Evolutionary conservation across 2,797 vertebrate species (phyloP).

Genomic region (Hyperoplus lanceolatus): DNA sequence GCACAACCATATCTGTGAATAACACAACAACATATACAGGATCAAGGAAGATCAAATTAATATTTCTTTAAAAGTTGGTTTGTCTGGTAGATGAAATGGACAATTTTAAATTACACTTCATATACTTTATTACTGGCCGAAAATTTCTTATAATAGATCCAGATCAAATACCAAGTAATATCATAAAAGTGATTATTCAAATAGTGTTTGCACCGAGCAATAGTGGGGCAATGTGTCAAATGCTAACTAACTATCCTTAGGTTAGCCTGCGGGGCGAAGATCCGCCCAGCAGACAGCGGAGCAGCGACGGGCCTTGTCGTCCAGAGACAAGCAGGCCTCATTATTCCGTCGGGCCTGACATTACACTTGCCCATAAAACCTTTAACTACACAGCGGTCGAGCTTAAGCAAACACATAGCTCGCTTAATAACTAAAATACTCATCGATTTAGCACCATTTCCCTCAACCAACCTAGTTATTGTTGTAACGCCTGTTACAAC

Average conservation of each 20-base stretch:
- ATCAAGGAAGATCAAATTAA: too few species aligned
- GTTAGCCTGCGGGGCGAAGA: slow-evolving; percentile 69
- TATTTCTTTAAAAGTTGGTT: too few species aligned
- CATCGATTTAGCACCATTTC: background rate
- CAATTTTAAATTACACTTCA: too few species aligned
- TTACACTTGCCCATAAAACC: slow-evolving; percentile 37
- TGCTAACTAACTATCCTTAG: slow-evolving; percentile 54
- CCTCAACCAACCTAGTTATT: slow-evolving; percentile 4
- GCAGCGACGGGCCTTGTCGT: slow-evolving; percentile 74
- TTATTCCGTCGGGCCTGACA: slow-evolving; percentile 61
- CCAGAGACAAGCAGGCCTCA: slow-evolving; percentile 75
- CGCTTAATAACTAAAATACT: background rate
- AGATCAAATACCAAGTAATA: too few species aligned
- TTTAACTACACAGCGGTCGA: slow-evolving; percentile 10
- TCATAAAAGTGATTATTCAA: too few species aligned
- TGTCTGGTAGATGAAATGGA: too few species aligned
- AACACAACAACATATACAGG: too few species aligned
- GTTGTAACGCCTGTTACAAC: slow-evolving; percentile 51
- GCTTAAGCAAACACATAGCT: background rate
- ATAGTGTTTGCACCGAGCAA: too few species aligned
- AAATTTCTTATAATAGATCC: too few species aligned
- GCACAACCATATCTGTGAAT: too few species aligned
- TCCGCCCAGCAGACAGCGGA: slow-evolving; percentile 78
- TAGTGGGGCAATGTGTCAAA: too few species aligned
- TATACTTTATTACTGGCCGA: too few species aligned